phyloP scores from a whole-genome alignment of 2,888 invertebrate genomes.

The Pimpla rufipes region DNA sequence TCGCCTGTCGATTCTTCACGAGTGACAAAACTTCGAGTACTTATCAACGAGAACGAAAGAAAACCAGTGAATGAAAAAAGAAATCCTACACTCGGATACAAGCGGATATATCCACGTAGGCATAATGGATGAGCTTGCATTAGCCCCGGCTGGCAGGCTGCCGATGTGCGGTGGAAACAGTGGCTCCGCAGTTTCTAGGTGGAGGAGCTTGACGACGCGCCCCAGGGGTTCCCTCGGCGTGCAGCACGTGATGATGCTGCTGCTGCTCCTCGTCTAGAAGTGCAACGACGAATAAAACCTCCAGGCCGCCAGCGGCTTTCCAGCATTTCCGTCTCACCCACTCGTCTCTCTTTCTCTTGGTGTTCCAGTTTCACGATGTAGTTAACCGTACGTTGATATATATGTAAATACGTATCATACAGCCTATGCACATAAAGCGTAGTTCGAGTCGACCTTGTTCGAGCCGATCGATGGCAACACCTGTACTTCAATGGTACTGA shows the following conservation, averaged over 20 bases:
- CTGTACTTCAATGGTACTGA: conserved; percentile 3
- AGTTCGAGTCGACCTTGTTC: conserved; percentile 32
- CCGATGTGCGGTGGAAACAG: conserved; percentile 3
- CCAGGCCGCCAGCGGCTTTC: background rate
- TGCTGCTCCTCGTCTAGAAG: conserved; percentile 25
- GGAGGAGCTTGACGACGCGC: conserved; percentile 23
- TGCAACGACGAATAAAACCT: conserved; percentile 48
- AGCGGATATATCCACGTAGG: background rate
- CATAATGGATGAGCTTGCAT: conserved; percentile 27
- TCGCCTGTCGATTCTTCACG: too few species aligned
- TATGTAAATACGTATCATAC: background rate
- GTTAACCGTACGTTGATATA: background rate
- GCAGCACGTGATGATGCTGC: conserved; percentile 28
- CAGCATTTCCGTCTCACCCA: background rate
- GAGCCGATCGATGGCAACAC: conserved; percentile 22
- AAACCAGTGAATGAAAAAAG: background rate
- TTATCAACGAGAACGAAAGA: background rate
- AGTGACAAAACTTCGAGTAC: background rate
- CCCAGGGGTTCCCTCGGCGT: conserved; percentile 26
- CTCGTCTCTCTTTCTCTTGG: conserved; percentile 7
- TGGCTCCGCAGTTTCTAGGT: conserved; percentile 20
- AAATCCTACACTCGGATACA: too few species aligned
- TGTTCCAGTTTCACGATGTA: conserved; percentile 40
- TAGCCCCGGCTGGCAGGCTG: background rate
- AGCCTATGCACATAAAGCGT: background rate